Evolutionary conservation across 2,113 vertebrate species (phyloP), one percentile per base, ranked within the genome.

Genomic region (Upupa epops): DNA sequence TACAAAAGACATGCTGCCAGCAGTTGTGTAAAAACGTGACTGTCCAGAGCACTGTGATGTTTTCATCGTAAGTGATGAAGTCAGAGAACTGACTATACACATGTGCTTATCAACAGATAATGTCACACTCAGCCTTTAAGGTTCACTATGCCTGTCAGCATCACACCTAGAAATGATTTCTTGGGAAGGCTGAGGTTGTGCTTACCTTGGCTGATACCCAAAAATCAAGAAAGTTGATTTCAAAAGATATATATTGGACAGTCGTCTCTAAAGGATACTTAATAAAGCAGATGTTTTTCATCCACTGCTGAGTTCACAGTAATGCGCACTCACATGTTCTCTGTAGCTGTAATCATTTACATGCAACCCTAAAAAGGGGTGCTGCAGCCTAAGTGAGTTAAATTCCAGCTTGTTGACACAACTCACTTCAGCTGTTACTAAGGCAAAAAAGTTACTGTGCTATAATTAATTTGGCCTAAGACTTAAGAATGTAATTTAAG

Each of bases 331-430:
- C 88, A 85, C 79, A 70, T 78, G 91, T 87, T 90, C 90, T 75
- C 86, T 80, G 78, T 65, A 93, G 84, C 73, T 5, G 1, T 78
- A 90, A 90, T 90, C 60, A 92, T 68, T 83, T 54, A 83, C 68
- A 77, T 63, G 64, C 90, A 60, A 66, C 70, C 79, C 90, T 90
- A 59, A 86, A 73, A 80, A 88, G 88, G 55, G 92, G 49, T 91
- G 60, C 83, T 83, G 28, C 60, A 78, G 77, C 69, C 78, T 52
- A 82, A 92, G 46, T 46, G 64, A 91, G 73, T 83, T 61, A 83
- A 85, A 91, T 95, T 95, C 95, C 86, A 89, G 66, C 78, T 88
- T 92, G 86, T 89, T 95, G 94, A 94, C 75, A 94, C 77, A 95
- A 95, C 36, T n/a, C 72, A 61, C 46, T 94, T 95, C 88, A 95